Percentiles rank a stretch among this genome's conserved stretches.
Evolutionary conservation across 1,140 invertebrate species (phyloP).

Genomic region (Pogonognathellus flavescens): DNA sequence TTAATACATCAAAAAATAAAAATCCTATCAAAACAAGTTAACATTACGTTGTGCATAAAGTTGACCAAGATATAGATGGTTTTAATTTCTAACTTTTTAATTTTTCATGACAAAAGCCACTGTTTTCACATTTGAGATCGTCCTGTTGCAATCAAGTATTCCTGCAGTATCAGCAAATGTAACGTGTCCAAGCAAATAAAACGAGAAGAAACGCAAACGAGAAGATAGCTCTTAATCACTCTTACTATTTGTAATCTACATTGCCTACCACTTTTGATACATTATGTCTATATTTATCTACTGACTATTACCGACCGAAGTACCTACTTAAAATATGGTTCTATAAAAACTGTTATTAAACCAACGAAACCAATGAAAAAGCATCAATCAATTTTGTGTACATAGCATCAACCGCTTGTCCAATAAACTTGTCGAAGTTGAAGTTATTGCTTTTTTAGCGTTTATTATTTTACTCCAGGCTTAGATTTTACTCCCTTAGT

Average conservation of each 20-base stretch:
- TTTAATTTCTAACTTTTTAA: too few species aligned
- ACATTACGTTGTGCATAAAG: too few species aligned
- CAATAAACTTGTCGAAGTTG: not conserved
- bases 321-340: not conserved
- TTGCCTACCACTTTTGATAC: not conserved
- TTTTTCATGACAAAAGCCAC: not conserved
- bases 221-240: not conserved
- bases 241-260: not conserved
- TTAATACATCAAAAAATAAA: too few species aligned
- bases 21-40: too few species aligned
- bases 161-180: not conserved
- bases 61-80: too few species aligned
- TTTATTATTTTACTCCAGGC: too few species aligned
- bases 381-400: not conserved
- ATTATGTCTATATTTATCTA: not conserved
- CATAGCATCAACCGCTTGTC: not conserved
- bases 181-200: not conserved
- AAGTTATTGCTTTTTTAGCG: too few species aligned
- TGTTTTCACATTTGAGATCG: slow-evolving; percentile 62
- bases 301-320: not conserved
- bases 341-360: too few species aligned
- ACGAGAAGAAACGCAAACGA: too few species aligned
- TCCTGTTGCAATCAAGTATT: slow-evolving; percentile 52
- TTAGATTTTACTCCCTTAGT: too few species aligned
- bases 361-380: too few species aligned